Base-by-base conservation (phyloP, 1,140 invertebrate species). In the Nasonia vitripennis region DNA sequence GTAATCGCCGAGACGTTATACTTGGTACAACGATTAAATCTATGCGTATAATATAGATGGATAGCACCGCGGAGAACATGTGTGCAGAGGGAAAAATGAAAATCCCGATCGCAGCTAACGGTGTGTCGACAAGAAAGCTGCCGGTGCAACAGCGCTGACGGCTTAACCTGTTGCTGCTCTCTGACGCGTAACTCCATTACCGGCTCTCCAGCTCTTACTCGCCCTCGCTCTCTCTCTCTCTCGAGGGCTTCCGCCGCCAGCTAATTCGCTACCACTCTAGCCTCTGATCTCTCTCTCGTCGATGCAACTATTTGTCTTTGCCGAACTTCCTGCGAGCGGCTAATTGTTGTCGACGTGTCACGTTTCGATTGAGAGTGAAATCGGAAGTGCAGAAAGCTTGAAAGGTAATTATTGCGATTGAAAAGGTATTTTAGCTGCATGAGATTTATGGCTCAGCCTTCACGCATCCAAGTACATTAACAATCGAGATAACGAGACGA, bases 101-200 rank as follows among this genome's bases (percentile, higher is more conserved):
- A 62, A 62, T 62, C 55, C 20, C 20, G 55, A 62, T 62, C 55
- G 55, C 2, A 62, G 27, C 27, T 27, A 27, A 20, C 6, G 7
- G 55, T 62, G 55, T 62, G 55, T n/a, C 55, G 55, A 62, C 55
- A 62, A 62, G 55, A 62, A 62, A 62, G 55, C 55, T 62, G 55
- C 20, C 20, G 20, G 55, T 62, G 55, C 55, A 62, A 17, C 55
- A n/a, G 55, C 14, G 20, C 5, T 5, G 55, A 62, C 55, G 55
- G 55, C 55, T 62, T 62, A 62, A 62, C 55, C 55, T 62, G 55
- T 62, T 62, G 55, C 55, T 62, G 17, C 55, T 62, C 55, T 62
- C 55, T 62, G 55, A 62, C 55, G 55, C 55, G 55, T 62, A 62
- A 62, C 55, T 62, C 55, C 55, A 62, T 62, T 62, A 62, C 55